Evolutionary conservation across 2,888 invertebrate genomes (phyloP), one percentile per base, ranked within the genome.

Genomic region (Pandemis cinnamomeana): DNA sequence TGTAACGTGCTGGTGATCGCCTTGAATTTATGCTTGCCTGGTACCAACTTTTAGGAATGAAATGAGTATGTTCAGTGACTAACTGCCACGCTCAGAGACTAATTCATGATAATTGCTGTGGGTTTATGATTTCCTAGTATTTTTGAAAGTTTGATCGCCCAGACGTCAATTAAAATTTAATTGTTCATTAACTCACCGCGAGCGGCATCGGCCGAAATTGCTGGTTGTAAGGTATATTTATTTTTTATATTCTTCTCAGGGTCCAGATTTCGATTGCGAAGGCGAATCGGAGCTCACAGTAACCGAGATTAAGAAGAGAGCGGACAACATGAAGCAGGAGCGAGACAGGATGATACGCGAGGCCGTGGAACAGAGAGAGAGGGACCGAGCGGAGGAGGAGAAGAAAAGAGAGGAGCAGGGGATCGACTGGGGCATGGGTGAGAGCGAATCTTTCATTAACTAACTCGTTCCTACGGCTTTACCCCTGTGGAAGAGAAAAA

Each of bases 371-470:
- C 90, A 94, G 87, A 94, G 95, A 80, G 92, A 95, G 80, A 92
- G 86, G 76, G 93, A 94, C 69, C 87, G 84, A 80, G n/a, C 84
- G 1, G 92, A 93, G 64, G 93, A 91, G 78, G 93, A 95, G 77
- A 95, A 94, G 80, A 92, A 91, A 78, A 92, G 93, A 55, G 95
- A 95, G 72, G 95, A 96, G 48, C 95, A 96, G 78, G 98, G 98
- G 5, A 96, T 98, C 77, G 96, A 96, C 85, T 99, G 99, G 99
- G 99, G 99, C 80, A 97, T 99, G 96, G 96, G 97, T 96, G 84
- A 87, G 84, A 86, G 91, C 77, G 11, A 20, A 1, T 11, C 8
- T 46, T 10, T 11, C 10, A 46, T 46, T 46, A 46, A 46, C 3
- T 46, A 10, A 46, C 11, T 46, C 27, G 27, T 36, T 4, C 27